These are phyloP conservation scores for Pterocles gutturalis DNA, from an alignment of 2,113 vertebrate genomes.

Conservation along the genomic window DNA sequence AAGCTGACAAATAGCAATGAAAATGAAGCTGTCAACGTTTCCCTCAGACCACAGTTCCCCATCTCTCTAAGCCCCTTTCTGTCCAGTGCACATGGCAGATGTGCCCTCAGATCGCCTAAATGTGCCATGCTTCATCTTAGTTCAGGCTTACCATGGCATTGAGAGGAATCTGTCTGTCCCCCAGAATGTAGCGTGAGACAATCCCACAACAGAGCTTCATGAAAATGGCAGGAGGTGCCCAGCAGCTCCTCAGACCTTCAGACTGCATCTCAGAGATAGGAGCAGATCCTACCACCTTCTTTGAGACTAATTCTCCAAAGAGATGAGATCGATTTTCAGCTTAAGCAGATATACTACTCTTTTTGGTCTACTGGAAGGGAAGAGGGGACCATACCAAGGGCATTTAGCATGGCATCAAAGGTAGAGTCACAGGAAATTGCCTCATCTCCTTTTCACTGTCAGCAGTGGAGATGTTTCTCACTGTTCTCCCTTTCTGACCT, in stretches of 20 bases:
- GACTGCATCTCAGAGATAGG: neutral
- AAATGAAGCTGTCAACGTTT: neutral
- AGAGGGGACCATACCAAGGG: neutral
- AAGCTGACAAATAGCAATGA: neutral
- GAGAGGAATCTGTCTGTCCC: neutral
- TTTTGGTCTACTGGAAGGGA: neutral
- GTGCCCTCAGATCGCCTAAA: neutral
- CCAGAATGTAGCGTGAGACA: neutral
- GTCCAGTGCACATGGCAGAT: neutral
- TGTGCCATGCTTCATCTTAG: neutral
- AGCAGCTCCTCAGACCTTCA: neutral
- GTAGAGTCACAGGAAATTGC: neutral
- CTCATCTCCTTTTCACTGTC: neutral
- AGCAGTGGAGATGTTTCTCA: neutral
- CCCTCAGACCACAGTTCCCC: neutral
- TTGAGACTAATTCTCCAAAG: neutral
- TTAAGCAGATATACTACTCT: neutral
- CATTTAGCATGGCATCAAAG: neutral
- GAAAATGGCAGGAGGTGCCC: neutral
- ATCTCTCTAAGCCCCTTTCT: neutral
- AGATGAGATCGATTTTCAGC: neutral
- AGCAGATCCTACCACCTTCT: neutral
- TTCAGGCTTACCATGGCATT: neutral
- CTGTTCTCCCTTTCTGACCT: neutral
- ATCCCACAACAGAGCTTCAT: neutral